These are phyloP conservation scores for Agrochola macilenta DNA, from an alignment of 2,888 invertebrate species.

Conservation along the genomic window DNA sequence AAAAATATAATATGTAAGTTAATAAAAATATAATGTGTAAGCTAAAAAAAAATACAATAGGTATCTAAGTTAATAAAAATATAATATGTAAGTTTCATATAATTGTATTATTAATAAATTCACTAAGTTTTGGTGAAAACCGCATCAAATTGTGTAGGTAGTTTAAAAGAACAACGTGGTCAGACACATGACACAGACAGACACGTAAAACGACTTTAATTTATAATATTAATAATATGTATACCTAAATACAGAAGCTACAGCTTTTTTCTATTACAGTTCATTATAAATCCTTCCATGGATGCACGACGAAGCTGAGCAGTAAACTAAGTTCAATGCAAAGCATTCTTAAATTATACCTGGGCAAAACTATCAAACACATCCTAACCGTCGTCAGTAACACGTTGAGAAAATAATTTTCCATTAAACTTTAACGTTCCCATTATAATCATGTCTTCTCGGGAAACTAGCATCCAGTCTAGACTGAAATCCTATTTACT, in stretches of 20 bases:
- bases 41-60: no score
- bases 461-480: slow-evolving; percentile 32
- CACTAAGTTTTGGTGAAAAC: no score
- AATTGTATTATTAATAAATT: no score
- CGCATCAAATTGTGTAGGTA: no score
- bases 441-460: slow-evolving; percentile 25
- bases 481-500: slow-evolving; percentile 56
- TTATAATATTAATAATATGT: no score
- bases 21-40: no score
- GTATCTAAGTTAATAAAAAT: no score
- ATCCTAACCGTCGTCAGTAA: neutral
- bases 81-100: no score
- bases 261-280: neutral
- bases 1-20: no score
- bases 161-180: no score
- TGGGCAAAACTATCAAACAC: slow-evolving; percentile 1
- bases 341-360: slow-evolving; percentile 2
- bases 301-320: neutral
- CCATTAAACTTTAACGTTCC: slow-evolving; percentile 37
- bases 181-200: no score
- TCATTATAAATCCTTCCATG: neutral
- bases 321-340: neutral
- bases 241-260: neutral
- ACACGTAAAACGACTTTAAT: no score
- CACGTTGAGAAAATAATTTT: slow-evolving; percentile 23